Evolutionary conservation across 2,797 vertebrate genomes (phyloP), one percentile per base, ranked within the genome.

Genomic region (Miichthys miiuy): DNA sequence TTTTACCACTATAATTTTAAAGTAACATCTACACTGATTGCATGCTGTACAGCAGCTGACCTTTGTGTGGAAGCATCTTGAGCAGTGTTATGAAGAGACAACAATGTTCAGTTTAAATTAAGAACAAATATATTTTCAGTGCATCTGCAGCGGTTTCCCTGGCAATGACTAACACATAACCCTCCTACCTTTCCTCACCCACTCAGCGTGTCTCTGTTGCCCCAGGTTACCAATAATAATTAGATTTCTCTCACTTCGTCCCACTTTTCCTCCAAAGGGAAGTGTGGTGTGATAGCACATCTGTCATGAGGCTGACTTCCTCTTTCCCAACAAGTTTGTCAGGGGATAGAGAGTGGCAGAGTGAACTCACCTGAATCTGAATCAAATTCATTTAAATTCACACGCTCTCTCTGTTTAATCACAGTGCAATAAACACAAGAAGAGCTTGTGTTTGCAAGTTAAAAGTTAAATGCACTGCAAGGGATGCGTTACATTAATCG

Each of bases 181-280:
- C 73, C 82, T 69, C 81, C 76, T 16, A 77, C 79, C 79, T 81
- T 69, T 72, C 34, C 61, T 82, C 79, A 10, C 84, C 80, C 78
- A 84, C 79, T 69, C 84, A 60, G 62, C 34, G 77, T 63, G 71
- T 87, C 84, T 89, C 72, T 58, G 87, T 88, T 88, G 79, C 85
- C 90, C 76, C 68, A 67, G 86, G 91, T 90, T 90, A 89, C 86
- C 12, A 57, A 82, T 89, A 44, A 78, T 85, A 90, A 90, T 91
- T 89, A 90, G 87, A 88, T 82, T 85, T 76, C 50, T 84, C 79
- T 83, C 88, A 81, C 88, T 77, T 90, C 14, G 6, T 82, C 72
- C 66, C 66, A 81, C 63, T 87, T 91, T 83, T 71, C 58, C 48
- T 73, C 17, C 47, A 25, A 75, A 73, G 25, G 47, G 88, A 74